Base-by-base conservation (phyloP, 2,888 invertebrate genomes). In the Rhaphigaster nebulosa region DNA sequence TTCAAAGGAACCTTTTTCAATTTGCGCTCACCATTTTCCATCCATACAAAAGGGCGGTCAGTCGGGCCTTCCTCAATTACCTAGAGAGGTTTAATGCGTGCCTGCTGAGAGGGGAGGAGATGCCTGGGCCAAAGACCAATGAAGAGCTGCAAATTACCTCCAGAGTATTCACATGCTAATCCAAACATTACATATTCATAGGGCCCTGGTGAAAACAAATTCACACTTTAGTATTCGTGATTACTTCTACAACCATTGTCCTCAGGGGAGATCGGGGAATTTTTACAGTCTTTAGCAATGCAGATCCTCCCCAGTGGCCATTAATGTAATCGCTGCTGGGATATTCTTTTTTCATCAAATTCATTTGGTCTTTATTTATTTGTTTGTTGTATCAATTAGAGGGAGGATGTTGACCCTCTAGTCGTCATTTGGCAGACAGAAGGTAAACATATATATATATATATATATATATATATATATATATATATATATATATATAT, bases 151-250 rank as follows among this genome's bases (percentile, higher is more conserved):
- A 8, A 76, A 76, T 76, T 76, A 38, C 70, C 70, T 38, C 38
- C 23, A 5, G 12, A 20, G 70, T 76, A 76, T 76, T 76, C 34
- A 76, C 34, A 76, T 76, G 70, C 70, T 76, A 76, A 76, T 76
- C 20, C 20, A 20, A 38, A 76, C 34, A 76, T 38, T 76, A 76
- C 70, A 76, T 76, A 76, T 76, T 76, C 70, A 76, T 76, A 76
- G 70, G 12, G 20, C 20, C 34, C 18, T 0, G 20, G 70, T 6
- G 20, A 76, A 76, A 76, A 76, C 20, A 76, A 76, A 76, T 76
- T 76, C 70, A 20, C 29, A 29, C 70, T 76, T 76, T 76, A 38
- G 70, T 8, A 76, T 76, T 76, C 34, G 70, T 76, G 34, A 76
- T 76, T 38, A 76, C 5, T 38, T 38, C 29, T 34, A 76, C 18